Conservation (phyloP, 2,888 invertebrate species). For the Amiota minor region DNA sequence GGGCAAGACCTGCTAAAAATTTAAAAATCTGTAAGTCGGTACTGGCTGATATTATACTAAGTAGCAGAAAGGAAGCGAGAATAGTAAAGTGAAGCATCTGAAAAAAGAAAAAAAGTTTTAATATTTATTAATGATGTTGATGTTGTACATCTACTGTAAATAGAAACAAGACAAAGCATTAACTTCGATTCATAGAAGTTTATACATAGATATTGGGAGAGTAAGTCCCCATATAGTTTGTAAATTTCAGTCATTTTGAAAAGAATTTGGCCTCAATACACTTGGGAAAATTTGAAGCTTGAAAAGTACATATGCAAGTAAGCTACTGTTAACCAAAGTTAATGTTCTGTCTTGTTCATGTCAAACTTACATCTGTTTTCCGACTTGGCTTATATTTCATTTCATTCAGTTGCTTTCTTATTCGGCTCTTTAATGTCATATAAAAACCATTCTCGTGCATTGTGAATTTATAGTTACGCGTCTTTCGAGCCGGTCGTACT, state of each 20-base stretch:
- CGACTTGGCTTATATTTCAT: conserved; percentile 72
- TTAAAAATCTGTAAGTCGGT: conserved; percentile 58
- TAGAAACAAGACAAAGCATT: too few species aligned
- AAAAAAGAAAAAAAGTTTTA: background rate
- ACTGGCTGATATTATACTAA: conserved; percentile 60
- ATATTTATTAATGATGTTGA: background rate
- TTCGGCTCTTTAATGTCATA: conserved; percentile 78
- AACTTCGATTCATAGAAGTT: too few species aligned
- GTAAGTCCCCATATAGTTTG: too few species aligned
- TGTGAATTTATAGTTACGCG: conserved; percentile 82
- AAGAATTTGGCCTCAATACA: too few species aligned
- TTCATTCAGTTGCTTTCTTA: conserved; percentile 75
- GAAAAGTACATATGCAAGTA: background rate
- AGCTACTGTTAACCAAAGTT: background rate
- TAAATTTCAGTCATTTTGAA: too few species aligned
- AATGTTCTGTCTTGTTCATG: too few species aligned
- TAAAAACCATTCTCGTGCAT: conserved; percentile 84
- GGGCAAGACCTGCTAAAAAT: conserved; percentile 75
- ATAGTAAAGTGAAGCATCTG: conserved; percentile 58
- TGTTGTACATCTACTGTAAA: background rate
- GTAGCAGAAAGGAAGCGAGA: conserved; percentile 57
- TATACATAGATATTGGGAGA: too few species aligned
- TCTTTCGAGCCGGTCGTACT: conserved; percentile 76
- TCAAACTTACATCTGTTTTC: conserved; percentile 60
- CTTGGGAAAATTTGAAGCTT: background rate